phyloP scores from a whole-genome alignment of 2,888 invertebrate genomes.

The Doris montereyensis region DNA sequence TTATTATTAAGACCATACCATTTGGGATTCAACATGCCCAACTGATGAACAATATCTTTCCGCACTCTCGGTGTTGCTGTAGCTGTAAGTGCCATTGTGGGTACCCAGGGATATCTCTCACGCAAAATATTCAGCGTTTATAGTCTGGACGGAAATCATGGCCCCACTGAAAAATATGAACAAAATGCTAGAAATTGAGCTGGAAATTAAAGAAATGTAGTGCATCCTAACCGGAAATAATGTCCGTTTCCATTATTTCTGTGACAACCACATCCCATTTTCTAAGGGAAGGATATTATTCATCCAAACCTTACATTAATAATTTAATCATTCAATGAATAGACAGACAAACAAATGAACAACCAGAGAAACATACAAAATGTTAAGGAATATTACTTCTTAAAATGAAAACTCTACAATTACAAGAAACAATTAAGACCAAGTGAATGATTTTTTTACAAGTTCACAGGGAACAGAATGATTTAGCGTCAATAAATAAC shows the following conservation, averaged over 20 bases:
- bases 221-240: neutral
- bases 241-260: neutral
- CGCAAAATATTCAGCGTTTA: slow-evolving; percentile 85
- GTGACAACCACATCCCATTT: neutral
- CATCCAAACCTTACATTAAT: too few relatives aligned
- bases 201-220: neutral
- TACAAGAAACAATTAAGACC: too few relatives aligned
- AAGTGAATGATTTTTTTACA: too few relatives aligned
- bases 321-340: too few relatives aligned
- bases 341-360: too few relatives aligned
- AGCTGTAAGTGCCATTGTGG: slow-evolving; percentile 89
- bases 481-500: too few relatives aligned
- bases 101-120: slow-evolving; percentile 81
- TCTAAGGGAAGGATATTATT: too few relatives aligned
- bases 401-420: too few relatives aligned
- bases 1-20: too few relatives aligned
- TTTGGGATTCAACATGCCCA: slow-evolving; percentile 75
- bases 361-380: too few relatives aligned
- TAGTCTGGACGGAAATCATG: slow-evolving; percentile 85
- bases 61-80: slow-evolving; percentile 95
- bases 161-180: slow-evolving; percentile 83
- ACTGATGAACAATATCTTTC: slow-evolving; percentile 89
- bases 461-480: too few relatives aligned
- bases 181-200: neutral
- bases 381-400: too few relatives aligned